phyloP scores from a whole-genome alignment of 2,797 vertebrate species.

The Natrix natrix region DNA sequence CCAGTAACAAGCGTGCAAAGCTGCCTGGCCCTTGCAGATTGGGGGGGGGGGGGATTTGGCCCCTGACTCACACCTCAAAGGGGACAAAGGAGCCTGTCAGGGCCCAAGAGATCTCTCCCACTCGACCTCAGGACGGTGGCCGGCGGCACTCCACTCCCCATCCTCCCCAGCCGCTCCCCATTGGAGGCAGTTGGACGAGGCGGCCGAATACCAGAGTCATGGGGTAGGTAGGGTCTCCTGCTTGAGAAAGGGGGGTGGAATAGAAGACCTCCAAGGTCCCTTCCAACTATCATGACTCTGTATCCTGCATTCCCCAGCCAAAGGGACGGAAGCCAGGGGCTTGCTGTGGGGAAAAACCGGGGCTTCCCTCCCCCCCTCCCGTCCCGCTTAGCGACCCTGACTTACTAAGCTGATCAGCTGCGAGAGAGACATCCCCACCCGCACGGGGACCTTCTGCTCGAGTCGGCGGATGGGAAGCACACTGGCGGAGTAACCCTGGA shows the following conservation, averaged over 20 bases:
- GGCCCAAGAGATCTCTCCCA: neutral
- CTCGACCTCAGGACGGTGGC: neutral
- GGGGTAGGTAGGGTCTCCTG: no score
- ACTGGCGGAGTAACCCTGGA: neutral
- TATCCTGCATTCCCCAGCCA: no score
- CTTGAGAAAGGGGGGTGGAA: neutral
- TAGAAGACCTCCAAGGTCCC: neutral
- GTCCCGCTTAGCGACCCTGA: no score
- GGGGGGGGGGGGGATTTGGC: neutral
- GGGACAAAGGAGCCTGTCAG: neutral
- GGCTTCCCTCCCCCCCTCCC: neutral
- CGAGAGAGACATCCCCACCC: neutral
- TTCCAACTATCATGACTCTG: neutral
- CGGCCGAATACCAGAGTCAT: no score
- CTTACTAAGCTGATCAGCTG: neutral
- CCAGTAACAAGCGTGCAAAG: neutral
- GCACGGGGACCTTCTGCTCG: neutral
- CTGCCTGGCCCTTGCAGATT: fast-evolving
- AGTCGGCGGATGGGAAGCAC: neutral
- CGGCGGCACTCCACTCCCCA: neutral
- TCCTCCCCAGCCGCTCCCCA: neutral
- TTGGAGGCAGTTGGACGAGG: no score
- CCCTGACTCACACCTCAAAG: fast-evolving
- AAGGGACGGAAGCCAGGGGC: neutral
- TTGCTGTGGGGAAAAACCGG: neutral